A percentile compares a stretch with the other conserved stretches of the same genome.
These are phyloP conservation scores for Uromys caudimaculatus DNA, from an alignment of 2,797 vertebrate genomes.

Conservation along the genomic window DNA sequence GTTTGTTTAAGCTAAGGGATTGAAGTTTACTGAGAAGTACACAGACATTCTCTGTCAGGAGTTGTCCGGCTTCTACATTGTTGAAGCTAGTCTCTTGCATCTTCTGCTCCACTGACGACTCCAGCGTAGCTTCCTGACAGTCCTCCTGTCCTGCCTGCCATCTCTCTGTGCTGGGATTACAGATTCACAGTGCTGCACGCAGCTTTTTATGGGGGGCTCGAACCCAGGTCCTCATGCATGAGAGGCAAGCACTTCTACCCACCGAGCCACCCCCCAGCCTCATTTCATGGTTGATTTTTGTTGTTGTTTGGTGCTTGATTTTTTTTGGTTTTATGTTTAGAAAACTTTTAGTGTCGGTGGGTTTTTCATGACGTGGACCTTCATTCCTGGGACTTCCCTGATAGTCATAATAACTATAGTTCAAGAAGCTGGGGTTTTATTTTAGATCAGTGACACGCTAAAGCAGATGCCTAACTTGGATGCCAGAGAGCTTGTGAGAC, in stretches of 20 bases:
- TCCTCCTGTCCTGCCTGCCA: too few species aligned
- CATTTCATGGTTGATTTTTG: neutral
- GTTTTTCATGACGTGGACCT: neutral
- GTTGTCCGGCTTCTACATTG: neutral
- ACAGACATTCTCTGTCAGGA: neutral
- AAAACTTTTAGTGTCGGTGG: neutral
- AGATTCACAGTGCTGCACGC: neutral
- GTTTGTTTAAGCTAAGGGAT: neutral
- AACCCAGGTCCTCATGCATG: too few species aligned
- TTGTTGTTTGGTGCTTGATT: neutral
- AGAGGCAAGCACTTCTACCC: neutral
- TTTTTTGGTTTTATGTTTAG: neutral
- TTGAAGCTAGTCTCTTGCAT: neutral
- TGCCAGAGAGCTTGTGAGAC: neutral
- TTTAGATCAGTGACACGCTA: neutral
- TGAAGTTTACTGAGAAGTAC: neutral
- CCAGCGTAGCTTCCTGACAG: neutral
- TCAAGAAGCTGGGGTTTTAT: neutral
- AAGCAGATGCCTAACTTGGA: neutral
- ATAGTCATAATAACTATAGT: neutral
- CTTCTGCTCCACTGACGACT: too few species aligned
- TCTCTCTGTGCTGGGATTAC: neutral
- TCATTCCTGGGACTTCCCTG: neutral
- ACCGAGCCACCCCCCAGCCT: neutral
- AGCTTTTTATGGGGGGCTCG: neutral